Conservation (phyloP, 2,113 vertebrate genomes). For the Climacteris rufus region DNA sequence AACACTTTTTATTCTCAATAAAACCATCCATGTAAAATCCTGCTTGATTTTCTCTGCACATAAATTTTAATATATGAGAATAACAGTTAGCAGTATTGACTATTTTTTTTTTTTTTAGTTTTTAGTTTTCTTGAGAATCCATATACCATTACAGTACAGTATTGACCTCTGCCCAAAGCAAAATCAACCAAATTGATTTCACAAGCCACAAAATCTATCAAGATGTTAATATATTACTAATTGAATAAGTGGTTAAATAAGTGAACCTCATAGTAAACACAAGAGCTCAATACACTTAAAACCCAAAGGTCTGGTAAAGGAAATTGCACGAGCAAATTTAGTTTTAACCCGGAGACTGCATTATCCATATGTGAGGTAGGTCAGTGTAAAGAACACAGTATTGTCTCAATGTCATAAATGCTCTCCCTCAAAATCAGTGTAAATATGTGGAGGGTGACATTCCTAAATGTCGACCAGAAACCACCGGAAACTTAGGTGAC, state of each 20-base stretch:
- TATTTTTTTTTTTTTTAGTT: background rate
- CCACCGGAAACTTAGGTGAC: background rate
- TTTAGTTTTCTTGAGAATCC: constrained; percentile 4
- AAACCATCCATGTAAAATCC: background rate
- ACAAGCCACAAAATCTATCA: background rate
- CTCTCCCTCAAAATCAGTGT: background rate
- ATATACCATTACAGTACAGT: background rate
- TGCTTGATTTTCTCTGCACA: background rate
- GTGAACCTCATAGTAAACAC: background rate
- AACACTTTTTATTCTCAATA: background rate
- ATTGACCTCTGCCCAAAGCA: constrained; percentile 10
- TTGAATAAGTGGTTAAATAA: constrained; percentile 16
- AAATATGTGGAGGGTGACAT: background rate
- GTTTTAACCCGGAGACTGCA: background rate
- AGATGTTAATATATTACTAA: constrained; percentile 19
- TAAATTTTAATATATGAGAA: background rate
- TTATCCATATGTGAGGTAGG: background rate
- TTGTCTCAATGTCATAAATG: background rate
- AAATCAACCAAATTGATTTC: constrained; percentile 17
- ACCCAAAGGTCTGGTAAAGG: background rate
- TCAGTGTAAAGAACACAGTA: background rate
- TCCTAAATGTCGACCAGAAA: background rate
- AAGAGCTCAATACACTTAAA: background rate
- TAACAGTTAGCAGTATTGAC: background rate
- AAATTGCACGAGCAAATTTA: background rate